Evolutionary conservation across 2,113 vertebrate genomes (phyloP).

Genomic region (Hemiprocne comata): DNA sequence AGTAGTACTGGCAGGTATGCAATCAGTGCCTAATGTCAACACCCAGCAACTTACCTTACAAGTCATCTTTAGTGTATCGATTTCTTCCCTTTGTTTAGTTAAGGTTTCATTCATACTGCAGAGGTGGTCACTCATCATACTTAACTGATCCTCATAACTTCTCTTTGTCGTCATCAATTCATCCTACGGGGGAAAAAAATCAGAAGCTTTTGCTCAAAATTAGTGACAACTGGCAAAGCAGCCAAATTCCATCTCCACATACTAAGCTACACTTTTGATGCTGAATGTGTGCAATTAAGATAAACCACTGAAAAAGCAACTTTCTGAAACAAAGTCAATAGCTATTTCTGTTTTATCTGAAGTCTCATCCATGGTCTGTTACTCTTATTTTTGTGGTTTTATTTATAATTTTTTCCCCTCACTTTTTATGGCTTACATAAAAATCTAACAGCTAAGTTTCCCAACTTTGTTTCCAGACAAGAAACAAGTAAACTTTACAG

Average conservation of each 20-base stretch:
- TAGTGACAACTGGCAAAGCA: background rate
- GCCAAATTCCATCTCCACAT: background rate
- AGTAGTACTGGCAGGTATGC: background rate
- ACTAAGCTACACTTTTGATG: background rate
- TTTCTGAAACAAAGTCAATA: background rate
- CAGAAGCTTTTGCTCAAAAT: background rate
- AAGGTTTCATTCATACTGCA: conserved; percentile 98
- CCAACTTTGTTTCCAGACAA: background rate
- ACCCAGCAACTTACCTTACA: conserved; percentile 82
- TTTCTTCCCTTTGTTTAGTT: conserved; percentile 95
- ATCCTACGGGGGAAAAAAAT: conserved; percentile 77
- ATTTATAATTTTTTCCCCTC: rapidly evolving
- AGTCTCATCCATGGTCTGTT: background rate
- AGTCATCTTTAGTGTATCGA: conserved; percentile 91
- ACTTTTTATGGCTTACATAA: background rate
- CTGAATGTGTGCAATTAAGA: background rate
- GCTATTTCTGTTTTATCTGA: background rate
- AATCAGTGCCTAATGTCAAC: background rate
- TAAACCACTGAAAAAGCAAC: background rate
- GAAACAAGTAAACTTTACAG: background rate
- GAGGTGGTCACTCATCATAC: conserved; percentile 99
- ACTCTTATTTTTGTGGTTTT: background rate
- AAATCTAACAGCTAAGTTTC: background rate
- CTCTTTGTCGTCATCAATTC: conserved; percentile 94
- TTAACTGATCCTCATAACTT: conserved; percentile 97